Percentiles rank a stretch among this genome's conserved stretches.
Conservation (phyloP, 2,113 vertebrate species). For the Tamias sibiricus region DNA sequence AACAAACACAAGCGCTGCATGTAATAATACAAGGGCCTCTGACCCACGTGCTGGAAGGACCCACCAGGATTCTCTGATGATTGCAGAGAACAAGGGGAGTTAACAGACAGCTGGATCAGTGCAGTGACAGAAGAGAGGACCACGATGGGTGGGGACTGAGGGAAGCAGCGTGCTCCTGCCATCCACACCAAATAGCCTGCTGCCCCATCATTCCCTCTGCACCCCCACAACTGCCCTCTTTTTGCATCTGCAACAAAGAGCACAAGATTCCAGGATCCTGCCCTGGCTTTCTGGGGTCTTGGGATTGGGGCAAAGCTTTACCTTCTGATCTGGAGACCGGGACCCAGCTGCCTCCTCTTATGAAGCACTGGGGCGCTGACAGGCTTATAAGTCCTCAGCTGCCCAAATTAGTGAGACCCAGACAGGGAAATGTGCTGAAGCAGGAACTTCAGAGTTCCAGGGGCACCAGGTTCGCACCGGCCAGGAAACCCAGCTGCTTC, state of each 20-base stretch:
- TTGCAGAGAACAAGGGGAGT: neutral
- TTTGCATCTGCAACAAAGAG: neutral
- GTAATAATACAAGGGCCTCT: neutral
- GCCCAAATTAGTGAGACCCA: neutral
- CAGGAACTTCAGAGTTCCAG: neutral
- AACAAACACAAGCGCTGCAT: neutral
- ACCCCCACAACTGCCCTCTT: neutral
- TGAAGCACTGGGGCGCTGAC: neutral
- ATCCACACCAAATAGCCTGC: accelerated
- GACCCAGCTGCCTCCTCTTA: neutral
- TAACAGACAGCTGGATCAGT: neutral
- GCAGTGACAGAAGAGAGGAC: neutral
- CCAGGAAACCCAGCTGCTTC: neutral
- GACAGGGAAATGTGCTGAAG: neutral
- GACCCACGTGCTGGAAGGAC: neutral
- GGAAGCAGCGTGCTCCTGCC: neutral
- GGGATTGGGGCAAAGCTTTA: neutral
- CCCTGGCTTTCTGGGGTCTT: neutral
- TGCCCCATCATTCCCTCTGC: neutral
- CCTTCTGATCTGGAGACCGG: neutral
- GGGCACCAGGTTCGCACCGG: too few species aligned
- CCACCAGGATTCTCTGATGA: neutral
- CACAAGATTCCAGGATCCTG: neutral
- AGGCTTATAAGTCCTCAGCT: neutral
- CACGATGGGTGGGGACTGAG: too few species aligned